Evolutionary conservation across 2,888 invertebrate species (phyloP), one percentile per base, ranked within the genome.

Genomic region (Beris morrisii): DNA sequence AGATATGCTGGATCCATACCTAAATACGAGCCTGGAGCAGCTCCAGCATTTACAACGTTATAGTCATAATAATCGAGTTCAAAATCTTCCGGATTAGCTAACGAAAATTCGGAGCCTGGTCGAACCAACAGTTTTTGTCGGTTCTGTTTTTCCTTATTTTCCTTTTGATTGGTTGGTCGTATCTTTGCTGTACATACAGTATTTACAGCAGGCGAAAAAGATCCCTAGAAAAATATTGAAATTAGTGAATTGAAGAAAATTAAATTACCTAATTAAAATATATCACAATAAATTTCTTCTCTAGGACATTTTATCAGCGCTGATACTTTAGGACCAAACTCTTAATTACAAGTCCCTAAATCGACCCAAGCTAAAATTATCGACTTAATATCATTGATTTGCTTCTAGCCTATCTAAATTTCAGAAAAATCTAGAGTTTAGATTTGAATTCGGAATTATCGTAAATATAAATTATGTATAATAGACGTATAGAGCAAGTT

Each of bases 41-140:
- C 91, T 68, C 90, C 90, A 1, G 87, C 86, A 76, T 93, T 93
- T 58, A 89, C 88, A 6, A 93, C 93, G 82, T 93, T 92, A 74
- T 93, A 93, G 76, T 93, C 93, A 75, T 93, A 93, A 75, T 93
- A 93, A 77, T 93, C 93, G 70, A 93, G 83, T 78, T 93, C 93
- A 74, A 93, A 83, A 74, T 93, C 93, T 54, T 84, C 84, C 57
- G 90, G 91, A 54, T 87, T 89, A 0, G 84, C 83, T 31, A 93
- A 82, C 59, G 92, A 92, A 73, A 92, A 88, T 75, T 93, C 93
- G 0, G 92, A 92, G 0, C 87, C 87, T 3, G 87, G 86, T 4
- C 86, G 84, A 5, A 85, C 85, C 31, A 90, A 81, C 7, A 88
- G 78, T 71, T 84, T 84, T 69, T 89, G 88, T 2, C 91, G 85